A percentile compares a stretch with the other conserved stretches of the same genome.
These are phyloP conservation scores for Hippocampus barbouri DNA, from an alignment of 2,113 vertebrate species.

Conservation along the genomic window DNA sequence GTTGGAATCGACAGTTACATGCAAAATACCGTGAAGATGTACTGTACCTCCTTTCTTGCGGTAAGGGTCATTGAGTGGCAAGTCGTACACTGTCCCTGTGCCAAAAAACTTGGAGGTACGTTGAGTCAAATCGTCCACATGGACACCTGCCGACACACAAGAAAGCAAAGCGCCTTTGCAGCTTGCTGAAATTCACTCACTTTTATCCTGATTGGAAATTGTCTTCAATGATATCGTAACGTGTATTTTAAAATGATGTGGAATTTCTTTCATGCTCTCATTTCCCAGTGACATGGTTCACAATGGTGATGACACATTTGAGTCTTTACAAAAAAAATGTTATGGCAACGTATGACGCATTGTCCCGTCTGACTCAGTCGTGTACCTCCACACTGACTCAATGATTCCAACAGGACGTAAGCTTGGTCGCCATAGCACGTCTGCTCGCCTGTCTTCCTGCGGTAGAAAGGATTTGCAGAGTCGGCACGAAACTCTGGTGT, in stretches of 20 bases:
- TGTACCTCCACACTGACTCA: conserved; percentile 65
- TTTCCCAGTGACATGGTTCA: not conserved
- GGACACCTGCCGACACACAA: conserved; percentile 45
- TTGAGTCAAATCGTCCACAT: conserved; percentile 57
- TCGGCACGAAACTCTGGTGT: conserved; percentile 65
- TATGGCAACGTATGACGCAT: not conserved
- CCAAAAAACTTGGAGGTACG: conserved; percentile 64
- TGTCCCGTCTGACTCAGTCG: conserved; percentile 1
- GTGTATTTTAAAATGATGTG: no score
- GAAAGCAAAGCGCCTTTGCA: not conserved
- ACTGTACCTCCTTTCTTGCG: conserved; percentile 60
- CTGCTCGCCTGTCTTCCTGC: conserved; percentile 61
- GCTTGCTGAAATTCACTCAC: not conserved
- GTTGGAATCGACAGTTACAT: not conserved
- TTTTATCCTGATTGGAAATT: no score
- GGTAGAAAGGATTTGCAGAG: conserved; percentile 70
- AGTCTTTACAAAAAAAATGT: not conserved
- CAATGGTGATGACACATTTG: not conserved
- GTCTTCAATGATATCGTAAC: no score
- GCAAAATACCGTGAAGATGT: not conserved
- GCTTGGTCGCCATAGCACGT: conserved; percentile 73
- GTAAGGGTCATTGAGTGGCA: conserved; percentile 68
- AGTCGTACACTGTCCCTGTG: conserved; percentile 61
- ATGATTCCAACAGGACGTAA: conserved; percentile 64
- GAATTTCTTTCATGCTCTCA: no score